Evolutionary conservation across 2,797 vertebrate species (phyloP).

Genomic region (Trichosurus vulpecula): DNA sequence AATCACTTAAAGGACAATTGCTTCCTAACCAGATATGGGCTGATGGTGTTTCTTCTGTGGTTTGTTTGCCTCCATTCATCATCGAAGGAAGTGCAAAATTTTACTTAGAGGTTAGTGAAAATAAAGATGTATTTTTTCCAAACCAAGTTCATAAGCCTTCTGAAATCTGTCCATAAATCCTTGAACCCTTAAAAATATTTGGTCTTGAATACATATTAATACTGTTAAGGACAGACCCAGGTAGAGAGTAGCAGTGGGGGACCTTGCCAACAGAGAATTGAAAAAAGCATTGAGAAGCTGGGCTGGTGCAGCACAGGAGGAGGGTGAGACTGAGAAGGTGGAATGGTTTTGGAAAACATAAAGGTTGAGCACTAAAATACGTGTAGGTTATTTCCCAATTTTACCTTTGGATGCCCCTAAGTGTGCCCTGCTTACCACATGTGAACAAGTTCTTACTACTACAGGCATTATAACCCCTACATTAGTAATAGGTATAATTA

Average conservation of each 20-base stretch:
- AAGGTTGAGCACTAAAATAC: not conserved
- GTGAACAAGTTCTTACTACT: not conserved
- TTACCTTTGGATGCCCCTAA: not conserved
- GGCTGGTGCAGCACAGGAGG: too few relatives aligned
- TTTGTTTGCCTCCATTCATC: not conserved
- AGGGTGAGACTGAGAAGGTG: not conserved
- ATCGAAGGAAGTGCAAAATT: not conserved
- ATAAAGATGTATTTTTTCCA: not conserved
- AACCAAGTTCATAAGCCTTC: not conserved
- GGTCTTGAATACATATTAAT: not conserved
- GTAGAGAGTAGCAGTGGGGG: not conserved
- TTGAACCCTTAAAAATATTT: not conserved
- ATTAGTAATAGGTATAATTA: not conserved
- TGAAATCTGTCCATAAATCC: not conserved
- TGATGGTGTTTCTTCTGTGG: not conserved
- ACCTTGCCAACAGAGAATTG: not conserved
- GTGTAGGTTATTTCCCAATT: not conserved
- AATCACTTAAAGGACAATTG: not conserved
- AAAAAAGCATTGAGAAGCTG: not conserved
- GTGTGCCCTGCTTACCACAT: not conserved
- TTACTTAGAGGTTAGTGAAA: not conserved
- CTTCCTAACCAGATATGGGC: not conserved
- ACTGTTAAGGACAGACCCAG: not conserved
- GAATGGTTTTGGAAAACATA: not conserved
- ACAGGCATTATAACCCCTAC: not conserved